These are phyloP conservation scores for Drosophila tropicalis DNA, from an alignment of 1,140 invertebrate genomes.

Conservation along the genomic window DNA sequence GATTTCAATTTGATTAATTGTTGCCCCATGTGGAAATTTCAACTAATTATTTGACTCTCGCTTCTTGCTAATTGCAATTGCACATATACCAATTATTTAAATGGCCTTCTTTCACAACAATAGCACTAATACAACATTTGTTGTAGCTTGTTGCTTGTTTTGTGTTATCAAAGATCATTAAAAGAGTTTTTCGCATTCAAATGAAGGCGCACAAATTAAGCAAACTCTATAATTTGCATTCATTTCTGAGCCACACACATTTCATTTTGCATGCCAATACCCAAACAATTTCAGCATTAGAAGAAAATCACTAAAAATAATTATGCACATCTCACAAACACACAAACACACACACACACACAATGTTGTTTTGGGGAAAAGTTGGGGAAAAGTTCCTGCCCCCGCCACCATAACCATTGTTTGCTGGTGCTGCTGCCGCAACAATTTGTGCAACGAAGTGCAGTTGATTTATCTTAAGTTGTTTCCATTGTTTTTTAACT, in stretches of 20 bases:
- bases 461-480: constrained; percentile 22
- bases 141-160: background rate
- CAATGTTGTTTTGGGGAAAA: background rate
- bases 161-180: constrained; percentile 2
- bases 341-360: background rate
- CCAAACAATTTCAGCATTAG: background rate
- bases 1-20: constrained; percentile 2
- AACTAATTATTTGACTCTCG: constrained; percentile 22
- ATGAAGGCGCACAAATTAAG: constrained; percentile 4
- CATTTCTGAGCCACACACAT: constrained; percentile 7
- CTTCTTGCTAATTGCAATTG: constrained; percentile 14
- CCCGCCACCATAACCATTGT: too few species aligned
- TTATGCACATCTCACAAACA: background rate
- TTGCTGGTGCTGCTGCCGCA: too few species aligned
- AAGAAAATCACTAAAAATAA: background rate
- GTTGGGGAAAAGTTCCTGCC: constrained; percentile 9
- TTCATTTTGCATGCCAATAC: constrained; percentile 22
- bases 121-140: background rate
- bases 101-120: constrained; percentile 16
- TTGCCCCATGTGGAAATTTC: constrained; percentile 13
- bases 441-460: constrained; percentile 13
- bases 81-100: constrained; percentile 7
- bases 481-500: constrained; percentile 15
- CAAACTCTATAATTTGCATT: constrained; percentile 17
- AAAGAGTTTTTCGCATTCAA: background rate